These are phyloP conservation scores for Argyrosomus regius DNA, from an alignment of 2,797 vertebrate genomes.

Conservation along the genomic window DNA sequence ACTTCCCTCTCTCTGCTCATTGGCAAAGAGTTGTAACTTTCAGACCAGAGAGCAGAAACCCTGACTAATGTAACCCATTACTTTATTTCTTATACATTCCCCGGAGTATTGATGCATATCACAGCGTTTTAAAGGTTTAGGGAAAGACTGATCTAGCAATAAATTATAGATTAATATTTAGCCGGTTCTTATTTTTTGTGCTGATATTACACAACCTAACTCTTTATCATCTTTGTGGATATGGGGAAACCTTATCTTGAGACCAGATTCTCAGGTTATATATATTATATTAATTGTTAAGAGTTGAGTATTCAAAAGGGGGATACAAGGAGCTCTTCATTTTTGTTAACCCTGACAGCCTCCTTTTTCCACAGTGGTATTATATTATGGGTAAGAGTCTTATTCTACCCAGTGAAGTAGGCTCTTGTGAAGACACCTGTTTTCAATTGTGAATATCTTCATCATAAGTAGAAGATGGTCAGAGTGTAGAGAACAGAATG, in stretches of 20 bases:
- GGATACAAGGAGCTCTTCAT: slow-evolving; percentile 27
- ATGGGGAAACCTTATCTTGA: not conserved
- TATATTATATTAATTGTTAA: not conserved
- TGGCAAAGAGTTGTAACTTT: slow-evolving; percentile 19
- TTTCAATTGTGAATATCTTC: slow-evolving; percentile 26
- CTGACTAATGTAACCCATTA: slow-evolving; percentile 7
- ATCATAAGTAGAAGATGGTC: slow-evolving; percentile 3
- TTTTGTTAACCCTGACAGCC: slow-evolving; percentile 29
- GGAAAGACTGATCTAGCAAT: slow-evolving; percentile 34
- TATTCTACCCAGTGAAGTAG: slow-evolving; percentile 36
- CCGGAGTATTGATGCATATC: slow-evolving; percentile 33
- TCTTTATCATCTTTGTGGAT: slow-evolving; percentile 5
- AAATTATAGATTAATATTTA: slow-evolving; percentile 34
- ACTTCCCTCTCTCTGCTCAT: slow-evolving; percentile 7
- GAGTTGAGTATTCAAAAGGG: slow-evolving; percentile 22
- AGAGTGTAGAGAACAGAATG: not conserved
- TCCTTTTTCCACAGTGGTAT: slow-evolving; percentile 17
- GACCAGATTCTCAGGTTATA: not conserved
- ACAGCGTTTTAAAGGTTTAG: slow-evolving; percentile 29
- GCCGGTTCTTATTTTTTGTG: slow-evolving; percentile 28
- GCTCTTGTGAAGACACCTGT: slow-evolving; percentile 11
- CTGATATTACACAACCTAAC: slow-evolving; percentile 7
- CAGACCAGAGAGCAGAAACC: slow-evolving; percentile 18
- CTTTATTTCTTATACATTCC: not conserved
- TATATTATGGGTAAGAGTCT: slow-evolving; percentile 23